phyloP scores from a whole-genome alignment of 2,113 vertebrate genomes.

The Mohoua ochrocephala region DNA sequence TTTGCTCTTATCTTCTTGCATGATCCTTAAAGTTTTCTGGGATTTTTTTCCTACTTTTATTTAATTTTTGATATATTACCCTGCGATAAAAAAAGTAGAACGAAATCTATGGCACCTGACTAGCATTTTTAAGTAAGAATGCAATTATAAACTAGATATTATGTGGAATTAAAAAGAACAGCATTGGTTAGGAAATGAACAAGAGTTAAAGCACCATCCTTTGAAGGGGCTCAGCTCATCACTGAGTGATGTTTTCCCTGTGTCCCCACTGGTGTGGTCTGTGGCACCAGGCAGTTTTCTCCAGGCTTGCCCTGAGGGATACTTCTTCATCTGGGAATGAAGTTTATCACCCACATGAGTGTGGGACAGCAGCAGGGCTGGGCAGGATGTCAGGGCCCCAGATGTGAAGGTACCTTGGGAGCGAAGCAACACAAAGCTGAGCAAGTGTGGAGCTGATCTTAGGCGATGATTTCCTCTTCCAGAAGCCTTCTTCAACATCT shows the following conservation, averaged over 20 bases:
- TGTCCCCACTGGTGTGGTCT: neutral
- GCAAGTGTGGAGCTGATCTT: neutral
- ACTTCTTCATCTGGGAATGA: neutral
- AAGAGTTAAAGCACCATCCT: neutral
- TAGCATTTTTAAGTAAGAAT: neutral
- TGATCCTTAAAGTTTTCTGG: neutral
- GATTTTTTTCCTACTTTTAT: neutral
- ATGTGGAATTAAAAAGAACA: neutral
- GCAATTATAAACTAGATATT: neutral
- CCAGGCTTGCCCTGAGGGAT: rapidly evolving
- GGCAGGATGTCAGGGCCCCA: neutral
- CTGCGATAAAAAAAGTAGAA: neutral
- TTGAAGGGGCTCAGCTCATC: neutral
- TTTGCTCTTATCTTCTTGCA: conserved; percentile 11
- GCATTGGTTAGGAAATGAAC: neutral
- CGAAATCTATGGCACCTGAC: neutral
- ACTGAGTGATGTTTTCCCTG: neutral
- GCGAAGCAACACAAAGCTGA: neutral
- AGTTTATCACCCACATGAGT: neutral
- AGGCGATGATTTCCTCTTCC: neutral
- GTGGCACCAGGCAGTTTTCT: rapidly evolving
- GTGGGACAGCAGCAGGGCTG: neutral
- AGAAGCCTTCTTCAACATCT: neutral
- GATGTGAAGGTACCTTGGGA: neutral
- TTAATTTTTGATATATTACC: neutral